Conservation (phyloP, 2,113 vertebrate genomes). For the Cathartes aura region DNA sequence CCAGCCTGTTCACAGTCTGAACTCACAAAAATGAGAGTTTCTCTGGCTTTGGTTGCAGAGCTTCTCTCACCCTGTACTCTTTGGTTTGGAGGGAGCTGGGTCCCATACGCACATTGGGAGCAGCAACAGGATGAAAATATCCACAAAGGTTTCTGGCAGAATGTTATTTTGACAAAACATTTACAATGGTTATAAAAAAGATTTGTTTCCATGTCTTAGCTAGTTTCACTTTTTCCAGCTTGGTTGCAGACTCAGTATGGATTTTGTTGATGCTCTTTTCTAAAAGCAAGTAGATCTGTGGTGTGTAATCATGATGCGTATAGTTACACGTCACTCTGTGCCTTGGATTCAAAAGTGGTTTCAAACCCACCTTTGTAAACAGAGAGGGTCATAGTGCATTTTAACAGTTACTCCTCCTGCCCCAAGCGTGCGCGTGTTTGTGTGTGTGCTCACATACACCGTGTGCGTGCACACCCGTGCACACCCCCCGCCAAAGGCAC, state of each 20-base stretch:
- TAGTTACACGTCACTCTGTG: not conserved
- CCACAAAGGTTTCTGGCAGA: not conserved
- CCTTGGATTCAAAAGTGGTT: not conserved
- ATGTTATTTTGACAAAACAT: not conserved
- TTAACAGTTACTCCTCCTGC: not conserved
- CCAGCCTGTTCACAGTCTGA: not conserved
- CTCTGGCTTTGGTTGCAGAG: not conserved
- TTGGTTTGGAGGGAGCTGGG: not conserved
- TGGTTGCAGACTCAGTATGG: not conserved
- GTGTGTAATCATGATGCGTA: not conserved
- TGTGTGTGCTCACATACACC: accelerated
- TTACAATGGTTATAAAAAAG: not conserved
- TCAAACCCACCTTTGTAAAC: not conserved
- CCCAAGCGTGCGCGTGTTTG: not conserved
- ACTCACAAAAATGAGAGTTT: not conserved
- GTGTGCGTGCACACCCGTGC: not conserved
- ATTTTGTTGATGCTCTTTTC: not conserved
- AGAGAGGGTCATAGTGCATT: not conserved
- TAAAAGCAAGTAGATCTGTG: not conserved
- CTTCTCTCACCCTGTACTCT: not conserved
- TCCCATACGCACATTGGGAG: accelerated
- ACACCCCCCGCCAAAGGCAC: not conserved
- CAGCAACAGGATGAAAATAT: not conserved
- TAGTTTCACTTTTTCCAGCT: not conserved
- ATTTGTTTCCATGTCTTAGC: not conserved